Evolutionary conservation across 92 coral and sea anemone species (phyloP).

Genomic region (Heteractis magnifica): DNA sequence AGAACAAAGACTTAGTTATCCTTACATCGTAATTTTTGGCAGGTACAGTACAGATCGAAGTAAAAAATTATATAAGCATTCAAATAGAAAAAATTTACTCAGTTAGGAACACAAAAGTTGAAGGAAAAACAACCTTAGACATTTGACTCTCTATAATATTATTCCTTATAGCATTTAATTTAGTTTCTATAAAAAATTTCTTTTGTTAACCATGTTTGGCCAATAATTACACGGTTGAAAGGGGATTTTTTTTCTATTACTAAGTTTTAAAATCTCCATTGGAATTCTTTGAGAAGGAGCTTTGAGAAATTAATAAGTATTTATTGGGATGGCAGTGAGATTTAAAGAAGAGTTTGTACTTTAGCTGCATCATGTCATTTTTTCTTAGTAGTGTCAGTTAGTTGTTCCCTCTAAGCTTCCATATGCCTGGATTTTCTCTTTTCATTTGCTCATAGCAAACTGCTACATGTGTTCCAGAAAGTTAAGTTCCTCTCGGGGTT

Average conservation of each 20-base stretch:
- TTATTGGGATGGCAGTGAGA: background rate
- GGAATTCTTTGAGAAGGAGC: background rate
- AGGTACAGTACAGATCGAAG: conserved; percentile 9
- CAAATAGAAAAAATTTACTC: background rate
- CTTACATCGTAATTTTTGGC: background rate
- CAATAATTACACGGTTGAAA: conserved; percentile 16
- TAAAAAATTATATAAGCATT: background rate
- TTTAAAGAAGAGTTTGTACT: background rate
- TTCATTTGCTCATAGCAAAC: conserved; percentile 27
- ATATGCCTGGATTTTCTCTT: conserved; percentile 20
- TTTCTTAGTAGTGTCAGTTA: conserved; percentile 6
- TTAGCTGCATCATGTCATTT: background rate
- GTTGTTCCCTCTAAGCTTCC: conserved; percentile 15
- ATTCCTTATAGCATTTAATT: conserved; percentile 19
- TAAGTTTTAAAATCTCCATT: background rate
- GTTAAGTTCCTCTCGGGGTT: background rate
- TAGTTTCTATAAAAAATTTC: conserved; percentile 15
- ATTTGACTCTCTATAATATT: background rate
- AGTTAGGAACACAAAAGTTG: conserved; percentile 2
- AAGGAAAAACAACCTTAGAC: background rate
- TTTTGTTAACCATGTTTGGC: conserved; percentile 8
- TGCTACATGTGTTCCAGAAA: conserved; percentile 18
- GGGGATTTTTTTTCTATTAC: background rate
- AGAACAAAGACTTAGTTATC: conserved; percentile 14
- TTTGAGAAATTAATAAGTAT: background rate